phyloP scores from a whole-genome alignment of 2,113 vertebrate genomes.

The Puma concolor region DNA sequence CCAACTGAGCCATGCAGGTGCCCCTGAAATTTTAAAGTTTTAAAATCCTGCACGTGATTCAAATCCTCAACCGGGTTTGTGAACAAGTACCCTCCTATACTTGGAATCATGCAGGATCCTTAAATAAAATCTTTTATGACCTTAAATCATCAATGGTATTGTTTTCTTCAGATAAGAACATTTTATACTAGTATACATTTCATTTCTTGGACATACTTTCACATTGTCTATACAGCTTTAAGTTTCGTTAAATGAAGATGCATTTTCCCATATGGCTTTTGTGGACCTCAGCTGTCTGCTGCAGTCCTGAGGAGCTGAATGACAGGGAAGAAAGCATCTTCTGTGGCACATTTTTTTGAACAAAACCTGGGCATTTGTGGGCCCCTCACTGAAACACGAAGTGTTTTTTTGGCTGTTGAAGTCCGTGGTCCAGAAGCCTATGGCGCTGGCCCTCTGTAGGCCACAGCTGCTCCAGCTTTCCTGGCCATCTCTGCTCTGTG shows the following conservation, averaged over 20 bases:
- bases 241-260: neutral
- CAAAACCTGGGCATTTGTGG: slow-evolving; percentile 36
- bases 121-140: neutral
- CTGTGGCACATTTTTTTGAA: slow-evolving; percentile 6
- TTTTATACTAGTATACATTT: neutral
- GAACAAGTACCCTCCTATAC: neutral
- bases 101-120: neutral
- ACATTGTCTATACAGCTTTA: neutral
- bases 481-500: neutral
- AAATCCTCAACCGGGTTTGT: neutral
- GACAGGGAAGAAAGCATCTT: neutral
- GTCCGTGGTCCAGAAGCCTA: slow-evolving; percentile 50
- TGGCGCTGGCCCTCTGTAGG: neutral
- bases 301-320: neutral
- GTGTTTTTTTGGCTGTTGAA: neutral
- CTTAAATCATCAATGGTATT: neutral
- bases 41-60: neutral
- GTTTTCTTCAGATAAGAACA: neutral
- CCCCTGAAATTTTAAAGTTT: neutral
- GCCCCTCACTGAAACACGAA: neutral
- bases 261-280: neutral
- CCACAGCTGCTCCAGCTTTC: slow-evolving; percentile 24
- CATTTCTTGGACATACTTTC: neutral
- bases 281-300: neutral
- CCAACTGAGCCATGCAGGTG: too few species aligned